Conservation (phyloP, 2,113 vertebrate species). For the Pelmatolapia mariae region DNA sequence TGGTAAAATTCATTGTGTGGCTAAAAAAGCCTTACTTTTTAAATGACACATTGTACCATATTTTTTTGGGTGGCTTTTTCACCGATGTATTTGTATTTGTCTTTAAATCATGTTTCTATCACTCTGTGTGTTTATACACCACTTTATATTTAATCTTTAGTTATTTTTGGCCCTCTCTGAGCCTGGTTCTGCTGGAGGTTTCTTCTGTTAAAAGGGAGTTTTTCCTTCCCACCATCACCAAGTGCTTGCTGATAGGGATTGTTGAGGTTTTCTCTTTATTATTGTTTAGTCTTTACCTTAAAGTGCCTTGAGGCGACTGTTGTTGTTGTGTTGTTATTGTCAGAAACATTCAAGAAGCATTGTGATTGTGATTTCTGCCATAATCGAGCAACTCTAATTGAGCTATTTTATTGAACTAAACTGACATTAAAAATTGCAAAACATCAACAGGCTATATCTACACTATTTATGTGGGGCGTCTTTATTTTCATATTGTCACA, state of each 20-base stretch:
- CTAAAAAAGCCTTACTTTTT: not conserved
- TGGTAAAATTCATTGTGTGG: not conserved
- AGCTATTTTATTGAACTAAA: not conserved
- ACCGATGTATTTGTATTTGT: not conserved
- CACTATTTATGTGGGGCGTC: not conserved
- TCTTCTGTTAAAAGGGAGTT: not conserved
- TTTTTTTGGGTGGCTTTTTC: not conserved
- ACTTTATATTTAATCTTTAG: not conserved
- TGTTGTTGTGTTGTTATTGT: not conserved
- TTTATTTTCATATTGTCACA: not conserved
- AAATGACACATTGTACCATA: not conserved
- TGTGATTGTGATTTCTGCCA: not conserved
- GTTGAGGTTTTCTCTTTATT: not conserved
- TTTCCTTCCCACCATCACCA: not conserved
- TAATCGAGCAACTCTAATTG: not conserved
- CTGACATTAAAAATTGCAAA: not conserved
- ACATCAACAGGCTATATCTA: not conserved
- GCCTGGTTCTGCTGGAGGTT: not conserved
- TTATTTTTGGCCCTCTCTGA: not conserved
- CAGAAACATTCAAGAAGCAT: not conserved
- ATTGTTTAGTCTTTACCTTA: not conserved
- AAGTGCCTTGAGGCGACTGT: not conserved
- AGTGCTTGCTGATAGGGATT: not conserved
- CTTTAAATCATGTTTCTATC: not conserved
- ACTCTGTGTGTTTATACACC: not conserved